A percentile compares a stretch with the other conserved stretches of the same genome.
phyloP scores from a whole-genome alignment of 2,113 vertebrate genomes.

The Mustela nigripes region DNA sequence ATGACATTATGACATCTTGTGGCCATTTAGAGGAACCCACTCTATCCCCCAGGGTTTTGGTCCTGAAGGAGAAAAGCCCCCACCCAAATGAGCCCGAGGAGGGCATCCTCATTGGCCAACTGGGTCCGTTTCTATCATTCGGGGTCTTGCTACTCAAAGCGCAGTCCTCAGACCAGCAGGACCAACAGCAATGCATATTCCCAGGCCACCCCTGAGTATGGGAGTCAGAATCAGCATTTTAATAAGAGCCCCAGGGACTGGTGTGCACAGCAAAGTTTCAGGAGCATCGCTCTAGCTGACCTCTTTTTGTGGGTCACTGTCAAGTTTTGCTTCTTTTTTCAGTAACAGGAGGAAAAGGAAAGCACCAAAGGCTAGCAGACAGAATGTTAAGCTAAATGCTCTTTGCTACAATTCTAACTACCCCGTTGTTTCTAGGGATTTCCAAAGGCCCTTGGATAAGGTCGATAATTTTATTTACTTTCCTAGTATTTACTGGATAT shows the following conservation, averaged over 20 bases:
- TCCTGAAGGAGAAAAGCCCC: not conserved
- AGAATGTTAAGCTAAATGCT: not conserved
- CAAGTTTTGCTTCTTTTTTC: not conserved
- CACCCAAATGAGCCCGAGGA: not conserved
- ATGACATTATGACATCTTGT: conserved; percentile 77
- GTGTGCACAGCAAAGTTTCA: not conserved
- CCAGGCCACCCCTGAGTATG: too few species aligned
- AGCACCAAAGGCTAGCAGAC: not conserved
- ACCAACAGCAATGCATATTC: too few species aligned
- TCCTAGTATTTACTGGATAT: not conserved
- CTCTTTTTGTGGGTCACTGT: not conserved
- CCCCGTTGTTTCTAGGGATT: not conserved
- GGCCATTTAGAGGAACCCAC: conserved; percentile 62
- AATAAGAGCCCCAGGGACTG: not conserved
- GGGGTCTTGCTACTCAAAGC: not conserved
- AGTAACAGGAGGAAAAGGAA: not conserved
- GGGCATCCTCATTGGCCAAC: accelerated
- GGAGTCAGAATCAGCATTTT: not conserved
- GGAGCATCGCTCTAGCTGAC: accelerated
- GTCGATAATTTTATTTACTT: not conserved
- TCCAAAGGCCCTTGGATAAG: not conserved
- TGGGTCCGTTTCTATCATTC: not conserved
- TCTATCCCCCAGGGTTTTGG: not conserved
- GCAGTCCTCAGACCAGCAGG: not conserved
- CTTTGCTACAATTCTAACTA: not conserved